Percentiles rank a stretch among this genome's conserved stretches.
phyloP scores from a whole-genome alignment of 2,888 invertebrate genomes.

The Ophioninae sp. region DNA sequence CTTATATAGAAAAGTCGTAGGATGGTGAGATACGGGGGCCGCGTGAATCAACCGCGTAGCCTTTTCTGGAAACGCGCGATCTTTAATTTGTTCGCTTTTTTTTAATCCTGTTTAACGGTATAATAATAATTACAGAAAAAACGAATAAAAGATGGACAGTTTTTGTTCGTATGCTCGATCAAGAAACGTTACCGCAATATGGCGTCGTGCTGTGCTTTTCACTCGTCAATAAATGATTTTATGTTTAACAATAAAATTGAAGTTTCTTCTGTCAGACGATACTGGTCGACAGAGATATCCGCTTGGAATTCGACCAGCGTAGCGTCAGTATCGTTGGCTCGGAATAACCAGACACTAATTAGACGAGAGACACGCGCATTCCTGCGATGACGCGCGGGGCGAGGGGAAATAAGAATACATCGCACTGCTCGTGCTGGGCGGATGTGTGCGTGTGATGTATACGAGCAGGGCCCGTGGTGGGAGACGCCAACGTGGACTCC shows the following conservation, averaged over 20 bases:
- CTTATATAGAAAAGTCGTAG: conserved; percentile 45
- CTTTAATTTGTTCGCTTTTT: neutral
- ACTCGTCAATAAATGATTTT: neutral
- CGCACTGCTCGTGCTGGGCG: conserved; percentile 53
- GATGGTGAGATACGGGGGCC: conserved; percentile 26
- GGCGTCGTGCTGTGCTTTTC: neutral
- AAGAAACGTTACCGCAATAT: neutral
- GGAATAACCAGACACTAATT: conserved; percentile 62
- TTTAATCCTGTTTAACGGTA: neutral
- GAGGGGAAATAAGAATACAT: conserved; percentile 59
- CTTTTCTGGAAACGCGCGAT: conserved; percentile 56
- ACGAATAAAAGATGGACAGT: neutral
- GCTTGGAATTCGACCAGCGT: neutral
- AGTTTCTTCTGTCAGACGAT: neutral
- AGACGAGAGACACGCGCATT: conserved; percentile 59
- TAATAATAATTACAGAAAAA: neutral
- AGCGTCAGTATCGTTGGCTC: conserved; percentile 45
- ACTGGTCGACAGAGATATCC: neutral
- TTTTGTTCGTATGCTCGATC: neutral
- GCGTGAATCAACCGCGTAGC: conserved; percentile 49
- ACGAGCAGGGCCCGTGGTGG: conserved; percentile 21
- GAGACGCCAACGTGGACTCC: conserved; percentile 51
- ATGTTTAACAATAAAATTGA: neutral
- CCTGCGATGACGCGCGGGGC: conserved; percentile 43
- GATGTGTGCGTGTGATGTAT: conserved; percentile 28